A percentile compares a stretch with the other conserved stretches of the same genome.
These are phyloP conservation scores for Catocala nupta DNA, from an alignment of 2,888 invertebrate genomes.

Conservation along the genomic window DNA sequence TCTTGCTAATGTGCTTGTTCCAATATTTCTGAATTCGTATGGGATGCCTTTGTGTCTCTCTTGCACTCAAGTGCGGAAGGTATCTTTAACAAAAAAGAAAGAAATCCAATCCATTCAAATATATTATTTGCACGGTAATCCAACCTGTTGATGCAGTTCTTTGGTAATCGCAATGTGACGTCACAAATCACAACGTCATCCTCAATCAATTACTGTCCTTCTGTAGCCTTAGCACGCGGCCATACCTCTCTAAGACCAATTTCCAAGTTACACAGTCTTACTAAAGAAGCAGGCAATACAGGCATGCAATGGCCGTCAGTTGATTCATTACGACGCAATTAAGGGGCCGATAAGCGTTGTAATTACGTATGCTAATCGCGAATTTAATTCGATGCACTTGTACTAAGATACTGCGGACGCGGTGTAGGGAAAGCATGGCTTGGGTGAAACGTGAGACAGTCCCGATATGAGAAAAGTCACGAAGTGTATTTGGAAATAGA, in stretches of 20 bases:
- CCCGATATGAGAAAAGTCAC: background rate
- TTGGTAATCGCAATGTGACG: background rate
- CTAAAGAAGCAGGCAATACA: slow-evolving; percentile 13
- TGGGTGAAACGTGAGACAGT: slow-evolving; percentile 8
- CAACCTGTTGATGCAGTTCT: no score
- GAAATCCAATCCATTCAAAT: no score
- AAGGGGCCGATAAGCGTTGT: slow-evolving; percentile 81
- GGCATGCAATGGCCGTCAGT: slow-evolving; percentile 51
- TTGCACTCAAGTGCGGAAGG: no score
- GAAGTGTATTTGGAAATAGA: background rate
- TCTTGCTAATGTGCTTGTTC: no score
- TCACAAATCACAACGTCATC: background rate
- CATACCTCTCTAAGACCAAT: background rate
- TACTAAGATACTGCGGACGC: slow-evolving; percentile 54
- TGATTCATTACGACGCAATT: slow-evolving; percentile 83
- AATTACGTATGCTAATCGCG: slow-evolving; percentile 85
- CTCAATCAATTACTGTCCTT: background rate
- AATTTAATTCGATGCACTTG: slow-evolving; percentile 77
- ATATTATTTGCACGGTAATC: no score
- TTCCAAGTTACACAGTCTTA: background rate
- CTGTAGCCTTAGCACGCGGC: background rate
- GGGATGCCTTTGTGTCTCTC: no score
- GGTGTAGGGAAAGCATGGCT: slow-evolving; percentile 16
- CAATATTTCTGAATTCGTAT: no score
- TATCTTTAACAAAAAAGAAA: no score